A percentile compares a stretch with the other conserved stretches of the same genome.
Evolutionary conservation across 2,888 invertebrate species (phyloP).

Genomic region (Drepana falcataria): DNA sequence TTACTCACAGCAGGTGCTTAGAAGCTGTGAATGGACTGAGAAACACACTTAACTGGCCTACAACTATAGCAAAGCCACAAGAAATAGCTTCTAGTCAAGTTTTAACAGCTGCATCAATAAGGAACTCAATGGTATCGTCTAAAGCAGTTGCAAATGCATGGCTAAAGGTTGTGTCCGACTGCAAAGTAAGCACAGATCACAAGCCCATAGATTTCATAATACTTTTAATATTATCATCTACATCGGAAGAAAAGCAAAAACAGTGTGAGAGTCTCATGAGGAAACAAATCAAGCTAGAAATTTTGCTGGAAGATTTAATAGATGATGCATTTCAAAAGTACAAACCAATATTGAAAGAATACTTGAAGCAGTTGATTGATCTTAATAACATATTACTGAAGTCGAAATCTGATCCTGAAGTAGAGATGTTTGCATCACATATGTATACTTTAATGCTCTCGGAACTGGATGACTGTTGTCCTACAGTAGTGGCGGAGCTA

Average conservation of each 20-base stretch:
- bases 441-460: conserved; percentile 76
- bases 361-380: conserved; percentile 75
- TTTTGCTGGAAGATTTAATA: conserved; percentile 78
- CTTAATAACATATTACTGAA: conserved; percentile 78
- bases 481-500: conserved; percentile 59
- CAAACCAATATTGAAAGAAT: conserved; percentile 73
- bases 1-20: conserved; percentile 43
- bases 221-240: conserved; percentile 81
- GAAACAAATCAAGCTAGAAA: conserved; percentile 80
- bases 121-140: conserved; percentile 75
- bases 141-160: conserved; percentile 78
- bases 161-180: conserved; percentile 74
- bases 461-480: conserved; percentile 55
- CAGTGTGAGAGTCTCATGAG: conserved; percentile 81
- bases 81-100: conserved; percentile 79
- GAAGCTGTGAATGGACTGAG: conserved; percentile 70
- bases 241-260: conserved; percentile 78
- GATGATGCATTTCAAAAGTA: conserved; percentile 77
- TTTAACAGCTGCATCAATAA: conserved; percentile 77
- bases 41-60: conserved; percentile 69
- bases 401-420: conserved; percentile 61
- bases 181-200: conserved; percentile 70
- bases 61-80: conserved; percentile 56
- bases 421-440: conserved; percentile 79
- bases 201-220: conserved; percentile 84